Evolutionary conservation across 2,888 invertebrate species (phyloP), one percentile per base, ranked within the genome.

Genomic region (Pogonocherus hispidulus): DNA sequence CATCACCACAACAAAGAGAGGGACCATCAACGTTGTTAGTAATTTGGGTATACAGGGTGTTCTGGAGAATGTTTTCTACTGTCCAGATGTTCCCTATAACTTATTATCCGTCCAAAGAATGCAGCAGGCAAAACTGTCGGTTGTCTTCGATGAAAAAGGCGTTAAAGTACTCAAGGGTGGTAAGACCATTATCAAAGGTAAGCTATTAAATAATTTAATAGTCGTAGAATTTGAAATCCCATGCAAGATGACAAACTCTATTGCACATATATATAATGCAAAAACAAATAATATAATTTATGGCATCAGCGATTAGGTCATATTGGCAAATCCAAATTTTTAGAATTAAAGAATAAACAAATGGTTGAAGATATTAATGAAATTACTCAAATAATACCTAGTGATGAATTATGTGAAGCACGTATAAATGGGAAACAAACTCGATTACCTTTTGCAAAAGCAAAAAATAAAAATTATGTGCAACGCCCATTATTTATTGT

Each of bases 1-100:
- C 20, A 52, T 35, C 55, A 56, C 22, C 9, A 71, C 67, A 9
- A 81, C 78, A 0, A 80, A 81, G 69, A 78, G 67, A 27, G 51
- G 51, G n/a, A 14, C 41, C 23, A 64, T 84, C 2, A 64, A 76
- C 19, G 76, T 83, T 3, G 72, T 66, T 8, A 81, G 73, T 57
- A 74, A 81, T 51, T 65, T 71, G 27, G 77, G 77, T 20, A 18
- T 73, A 1, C 14, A 63, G 46, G 76, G 72, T 37, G 44, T 52
- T 8, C 62, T 79, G 8, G 69, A 77, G 49, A 59, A 77, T 51
- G 76, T 80, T 2, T 74, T 84, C 3, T n/a, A n/a, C n/a, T n/a
- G n/a, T n/a, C n/a, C n/a, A n/a, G n/a, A n/a, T n/a, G n/a, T n/a
- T n/a, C n/a, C n/a, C n/a, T n/a, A n/a, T n/a, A n/a, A n/a, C n/a